These are phyloP conservation scores for Apostichopus leukothele DNA, from an alignment of 53 echinoderm and acorn worm species.

Conservation along the genomic window DNA sequence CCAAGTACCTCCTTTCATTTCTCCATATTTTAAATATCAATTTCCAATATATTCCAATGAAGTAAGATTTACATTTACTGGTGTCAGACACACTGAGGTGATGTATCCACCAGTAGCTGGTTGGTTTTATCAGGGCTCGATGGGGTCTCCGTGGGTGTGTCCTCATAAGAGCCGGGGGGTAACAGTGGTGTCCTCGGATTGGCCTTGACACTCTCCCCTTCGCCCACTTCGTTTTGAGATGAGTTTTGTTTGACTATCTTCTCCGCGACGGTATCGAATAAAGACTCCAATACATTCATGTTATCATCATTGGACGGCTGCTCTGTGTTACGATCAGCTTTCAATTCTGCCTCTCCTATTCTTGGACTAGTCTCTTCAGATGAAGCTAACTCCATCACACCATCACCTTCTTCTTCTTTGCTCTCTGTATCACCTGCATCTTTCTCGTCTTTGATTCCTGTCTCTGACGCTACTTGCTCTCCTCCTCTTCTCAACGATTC, in stretches of 20 bases:
- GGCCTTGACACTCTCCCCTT: neutral
- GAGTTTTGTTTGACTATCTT: conserved; percentile 40
- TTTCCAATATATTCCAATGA: too few relatives aligned
- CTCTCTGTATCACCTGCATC: too few relatives aligned
- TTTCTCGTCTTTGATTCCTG: neutral
- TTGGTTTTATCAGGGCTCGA: conserved; percentile 34
- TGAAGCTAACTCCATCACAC: neutral
- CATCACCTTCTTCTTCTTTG: neutral
- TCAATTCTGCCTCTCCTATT: neutral
- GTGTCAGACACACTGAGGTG: conserved; percentile 59
- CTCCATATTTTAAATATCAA: neutral
- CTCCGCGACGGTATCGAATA: conserved; percentile 75
- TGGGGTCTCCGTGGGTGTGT: conserved; percentile 13
- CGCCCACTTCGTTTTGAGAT: conserved; percentile 10
- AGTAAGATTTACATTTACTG: too few relatives aligned
- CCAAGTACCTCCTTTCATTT: neutral
- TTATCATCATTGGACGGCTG: neutral
- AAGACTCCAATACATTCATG: conserved; percentile 52
- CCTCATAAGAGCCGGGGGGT: neutral
- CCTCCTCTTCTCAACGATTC: neutral
- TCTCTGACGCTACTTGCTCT: neutral
- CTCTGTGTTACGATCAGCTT: neutral
- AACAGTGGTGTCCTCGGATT: conserved; percentile 1
- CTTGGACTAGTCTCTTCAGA: conserved; percentile 11
- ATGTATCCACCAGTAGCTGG: conserved; percentile 47